phyloP scores from a whole-genome alignment of 2,888 invertebrate species.

The Apoderus coryli region DNA sequence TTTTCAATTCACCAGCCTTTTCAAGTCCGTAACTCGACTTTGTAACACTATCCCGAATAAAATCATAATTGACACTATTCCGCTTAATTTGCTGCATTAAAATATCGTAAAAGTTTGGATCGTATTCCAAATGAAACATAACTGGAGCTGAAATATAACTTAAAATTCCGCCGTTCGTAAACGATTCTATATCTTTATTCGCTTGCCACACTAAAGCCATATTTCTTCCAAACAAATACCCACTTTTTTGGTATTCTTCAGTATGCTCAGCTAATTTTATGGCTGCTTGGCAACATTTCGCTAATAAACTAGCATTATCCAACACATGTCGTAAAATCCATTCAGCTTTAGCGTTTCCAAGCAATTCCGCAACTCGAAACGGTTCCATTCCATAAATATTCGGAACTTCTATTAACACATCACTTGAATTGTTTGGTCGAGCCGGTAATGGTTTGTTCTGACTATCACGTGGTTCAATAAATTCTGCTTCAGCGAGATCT shows the following conservation, averaged over 20 bases:
- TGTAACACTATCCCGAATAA: slow-evolving; percentile 29
- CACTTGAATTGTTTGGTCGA: slow-evolving; percentile 33
- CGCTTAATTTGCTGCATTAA: slow-evolving; percentile 36
- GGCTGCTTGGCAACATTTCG: slow-evolving; percentile 71
- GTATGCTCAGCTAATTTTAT: slow-evolving; percentile 69
- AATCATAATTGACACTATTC: slow-evolving; percentile 43
- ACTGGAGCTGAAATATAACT: slow-evolving; percentile 69
- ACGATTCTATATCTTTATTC: slow-evolving; percentile 51
- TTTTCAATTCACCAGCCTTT: slow-evolving; percentile 53
- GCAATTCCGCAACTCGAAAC: slow-evolving; percentile 21
- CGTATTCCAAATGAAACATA: slow-evolving; percentile 60
- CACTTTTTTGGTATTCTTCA: slow-evolving; percentile 55
- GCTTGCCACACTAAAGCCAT: slow-evolving; percentile 78
- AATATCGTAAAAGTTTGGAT: slow-evolving; percentile 48
- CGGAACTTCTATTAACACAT: slow-evolving; percentile 18
- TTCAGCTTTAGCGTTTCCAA: slow-evolving; percentile 54
- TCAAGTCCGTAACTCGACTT: slow-evolving; percentile 50
- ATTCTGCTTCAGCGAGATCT: slow-evolving; percentile 80
- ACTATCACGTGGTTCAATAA: slow-evolving; percentile 64
- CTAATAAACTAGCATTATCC: slow-evolving; percentile 55
- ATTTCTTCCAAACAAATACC: slow-evolving; percentile 76
- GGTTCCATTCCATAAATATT: slow-evolving; percentile 21
- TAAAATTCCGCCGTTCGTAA: slow-evolving; percentile 38
- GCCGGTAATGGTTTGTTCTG: slow-evolving; percentile 71
- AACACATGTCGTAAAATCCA: slow-evolving; percentile 50